A percentile compares a stretch with the other conserved stretches of the same genome.
Conservation (phyloP, 2,113 vertebrate genomes). For the Brachirus orientalis region DNA sequence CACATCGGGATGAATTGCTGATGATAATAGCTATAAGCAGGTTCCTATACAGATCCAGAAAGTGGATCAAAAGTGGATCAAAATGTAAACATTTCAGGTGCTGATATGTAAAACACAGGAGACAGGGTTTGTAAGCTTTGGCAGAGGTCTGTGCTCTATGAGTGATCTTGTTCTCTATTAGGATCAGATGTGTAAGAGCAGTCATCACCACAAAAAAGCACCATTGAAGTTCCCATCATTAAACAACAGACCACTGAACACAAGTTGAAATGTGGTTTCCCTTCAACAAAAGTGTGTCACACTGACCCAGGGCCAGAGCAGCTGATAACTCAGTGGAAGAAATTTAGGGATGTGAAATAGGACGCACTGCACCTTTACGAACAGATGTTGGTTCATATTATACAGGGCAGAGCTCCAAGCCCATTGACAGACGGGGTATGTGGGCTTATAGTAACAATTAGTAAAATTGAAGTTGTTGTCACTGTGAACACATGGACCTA, state of each 20-base stretch:
- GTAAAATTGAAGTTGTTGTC: conserved; percentile 56
- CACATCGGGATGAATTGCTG: no score
- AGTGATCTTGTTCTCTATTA: no score
- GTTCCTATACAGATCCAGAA: no score
- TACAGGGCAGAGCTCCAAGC: conserved; percentile 21
- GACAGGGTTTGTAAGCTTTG: no score
- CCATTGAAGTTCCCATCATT: neutral
- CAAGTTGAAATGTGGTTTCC: neutral
- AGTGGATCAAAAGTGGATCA: no score
- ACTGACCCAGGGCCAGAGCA: neutral
- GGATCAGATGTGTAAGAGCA: no score
- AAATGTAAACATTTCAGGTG: no score
- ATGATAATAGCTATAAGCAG: no score
- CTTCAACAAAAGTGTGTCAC: neutral
- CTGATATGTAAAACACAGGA: no score
- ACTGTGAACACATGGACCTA: conserved; percentile 22
- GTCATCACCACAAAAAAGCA: no score
- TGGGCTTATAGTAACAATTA: conserved; percentile 69
- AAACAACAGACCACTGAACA: neutral
- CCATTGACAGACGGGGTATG: conserved; percentile 56
- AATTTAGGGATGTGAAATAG: conserved; percentile 13
- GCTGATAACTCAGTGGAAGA: conserved; percentile 4
- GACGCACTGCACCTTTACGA: conserved; percentile 19
- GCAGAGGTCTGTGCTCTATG: neutral
- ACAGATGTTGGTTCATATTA: conserved; percentile 43